Conservation (phyloP, 2,113 vertebrate species). For the Menidia beryllina region DNA sequence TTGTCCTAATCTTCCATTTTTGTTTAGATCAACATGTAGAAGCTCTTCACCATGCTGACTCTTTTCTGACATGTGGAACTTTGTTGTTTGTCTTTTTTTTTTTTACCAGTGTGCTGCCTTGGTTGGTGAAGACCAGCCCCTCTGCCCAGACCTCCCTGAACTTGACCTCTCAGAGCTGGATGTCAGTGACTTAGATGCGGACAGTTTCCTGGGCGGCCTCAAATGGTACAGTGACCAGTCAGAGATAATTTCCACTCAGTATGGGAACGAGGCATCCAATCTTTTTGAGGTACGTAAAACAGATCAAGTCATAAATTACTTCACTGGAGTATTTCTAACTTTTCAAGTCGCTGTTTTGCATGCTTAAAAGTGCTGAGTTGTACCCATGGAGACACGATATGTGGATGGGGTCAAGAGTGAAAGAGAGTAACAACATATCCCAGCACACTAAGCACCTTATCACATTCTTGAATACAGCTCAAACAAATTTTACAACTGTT, state of each 20-base stretch:
- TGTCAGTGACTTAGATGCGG: slow-evolving; percentile 96
- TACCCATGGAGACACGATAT: slow-evolving; percentile 25
- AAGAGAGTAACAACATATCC: slow-evolving; percentile 28
- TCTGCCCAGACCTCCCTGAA: slow-evolving; percentile 98
- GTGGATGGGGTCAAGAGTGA: slow-evolving; percentile 42
- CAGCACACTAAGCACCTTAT: slow-evolving; percentile 18
- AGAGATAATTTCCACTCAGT: slow-evolving; percentile 98
- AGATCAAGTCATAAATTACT: background rate
- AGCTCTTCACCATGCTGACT: slow-evolving; percentile 26
- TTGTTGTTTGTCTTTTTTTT: slow-evolving; percentile 2
- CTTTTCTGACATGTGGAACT: slow-evolving; percentile 29
- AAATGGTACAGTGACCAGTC: slow-evolving; percentile 99
- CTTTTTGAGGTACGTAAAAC: slow-evolving; percentile 93
- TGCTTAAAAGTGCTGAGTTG: background rate
- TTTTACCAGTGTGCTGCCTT: slow-evolving; percentile 93
- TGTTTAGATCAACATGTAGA: slow-evolving; percentile 11
- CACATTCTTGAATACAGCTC: slow-evolving; percentile 33
- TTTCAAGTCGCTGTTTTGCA: background rate
- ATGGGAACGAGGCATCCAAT: slow-evolving; percentile 93
- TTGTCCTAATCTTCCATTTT: slow-evolving; percentile 4
- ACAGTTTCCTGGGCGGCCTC: slow-evolving; percentile 97
- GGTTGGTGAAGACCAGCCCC: slow-evolving; percentile 99
- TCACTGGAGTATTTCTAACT: background rate
- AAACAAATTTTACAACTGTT: slow-evolving; percentile 51
- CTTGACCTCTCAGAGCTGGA: slow-evolving; percentile 99